Base-by-base conservation (phyloP, 1,140 invertebrate genomes). In the Ganaspis sp. region DNA sequence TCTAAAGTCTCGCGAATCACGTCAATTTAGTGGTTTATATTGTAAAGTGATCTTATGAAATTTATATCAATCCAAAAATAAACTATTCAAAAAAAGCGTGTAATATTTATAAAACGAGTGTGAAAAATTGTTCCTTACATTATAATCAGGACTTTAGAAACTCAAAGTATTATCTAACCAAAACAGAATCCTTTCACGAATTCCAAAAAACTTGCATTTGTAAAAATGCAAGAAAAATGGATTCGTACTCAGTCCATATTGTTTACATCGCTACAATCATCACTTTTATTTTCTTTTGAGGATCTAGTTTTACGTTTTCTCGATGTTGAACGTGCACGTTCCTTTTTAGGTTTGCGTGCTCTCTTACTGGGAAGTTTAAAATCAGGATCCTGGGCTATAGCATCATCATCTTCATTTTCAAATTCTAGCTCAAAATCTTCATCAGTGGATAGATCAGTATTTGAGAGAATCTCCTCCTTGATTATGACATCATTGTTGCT, bases 341-440 rank as follows among this genome's bases (percentile, higher is more conserved):
- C 72, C 69, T 74, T 85, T 15, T 73, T 80, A 0, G 34, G 21
- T 38, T 82, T 84, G 8, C 70, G 77, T 3, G 75, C 64, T 45
- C 76, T 84, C 0, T 85, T 79, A 26, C 70, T 19, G 6, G 87
- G 87, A 4, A 64, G 9, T 38, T 86, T 84, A 23, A 87, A 87
- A 1, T 80, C 74, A 9, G 42, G n/a, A 1, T 83, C 75, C 23
- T 75, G 19, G 4, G 49, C 12, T 0, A 71, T 37, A 29, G 53
- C 11, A 40, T 73, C 75, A 15, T 83, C 78, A n/a, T 78, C 26
- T 6, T 64, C 70, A 23, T 64, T 70, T 6, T 85, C 76, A 45
- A 17, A 6, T 45, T 73, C 49, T 3, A 76, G 0, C 21, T 77
- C 29, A 8, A 75, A n/a, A 38, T 84, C 79, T 15, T 77, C 77